phyloP scores from a whole-genome alignment of 2,113 vertebrate genomes.

The Bagarius yarrelli region DNA sequence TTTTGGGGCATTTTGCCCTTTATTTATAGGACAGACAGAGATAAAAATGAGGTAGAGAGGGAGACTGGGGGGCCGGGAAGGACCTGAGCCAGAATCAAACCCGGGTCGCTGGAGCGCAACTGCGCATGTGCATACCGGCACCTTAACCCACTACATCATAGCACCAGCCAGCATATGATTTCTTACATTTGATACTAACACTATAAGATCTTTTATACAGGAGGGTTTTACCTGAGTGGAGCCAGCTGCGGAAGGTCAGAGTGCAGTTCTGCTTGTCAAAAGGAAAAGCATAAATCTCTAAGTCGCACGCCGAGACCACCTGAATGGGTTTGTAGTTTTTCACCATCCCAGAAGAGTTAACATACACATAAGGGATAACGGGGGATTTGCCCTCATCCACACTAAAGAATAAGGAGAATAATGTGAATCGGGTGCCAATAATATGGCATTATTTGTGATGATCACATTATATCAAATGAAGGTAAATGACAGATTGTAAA shows the following conservation, averaged over 20 bases:
- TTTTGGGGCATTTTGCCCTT: too few relatives aligned
- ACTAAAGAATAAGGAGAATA: conserved; percentile 54
- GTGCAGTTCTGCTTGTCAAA: conserved; percentile 81
- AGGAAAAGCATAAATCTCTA: conserved; percentile 79
- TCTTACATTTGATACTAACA: not conserved
- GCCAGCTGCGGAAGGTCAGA: conserved; percentile 77
- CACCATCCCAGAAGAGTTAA: conserved; percentile 79
- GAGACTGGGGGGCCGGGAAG: too few relatives aligned
- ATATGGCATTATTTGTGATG: not conserved
- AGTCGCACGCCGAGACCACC: conserved; percentile 75
- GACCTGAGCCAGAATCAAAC: too few relatives aligned
- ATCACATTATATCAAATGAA: too few relatives aligned
- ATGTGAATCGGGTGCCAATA: conserved; percentile 2
- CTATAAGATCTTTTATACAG: not conserved
- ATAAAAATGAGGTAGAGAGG: too few relatives aligned
- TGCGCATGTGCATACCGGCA: too few relatives aligned
- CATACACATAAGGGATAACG: conserved; percentile 77
- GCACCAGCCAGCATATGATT: not conserved
- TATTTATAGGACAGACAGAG: too few relatives aligned
- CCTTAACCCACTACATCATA: too few relatives aligned
- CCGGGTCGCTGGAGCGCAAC: too few relatives aligned
- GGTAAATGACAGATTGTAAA: not conserved
- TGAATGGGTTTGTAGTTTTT: conserved; percentile 80
- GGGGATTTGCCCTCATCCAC: conserved; percentile 75
- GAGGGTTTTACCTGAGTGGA: conserved; percentile 73